phyloP scores from a whole-genome alignment of 2,888 invertebrate genomes.

The Conistra vaccinii region DNA sequence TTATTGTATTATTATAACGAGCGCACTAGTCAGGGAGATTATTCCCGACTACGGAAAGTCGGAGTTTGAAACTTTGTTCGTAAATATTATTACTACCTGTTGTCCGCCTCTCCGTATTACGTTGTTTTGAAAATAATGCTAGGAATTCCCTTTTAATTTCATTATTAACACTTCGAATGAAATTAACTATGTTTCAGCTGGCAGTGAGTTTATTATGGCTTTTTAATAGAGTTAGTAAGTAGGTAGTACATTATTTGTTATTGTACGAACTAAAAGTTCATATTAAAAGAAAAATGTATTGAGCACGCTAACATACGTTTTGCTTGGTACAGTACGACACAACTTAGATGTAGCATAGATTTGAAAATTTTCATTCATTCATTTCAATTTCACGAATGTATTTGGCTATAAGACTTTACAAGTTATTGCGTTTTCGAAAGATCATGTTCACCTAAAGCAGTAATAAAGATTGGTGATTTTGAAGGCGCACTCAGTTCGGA shows the following conservation, averaged over 20 bases:
- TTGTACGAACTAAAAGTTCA: not conserved
- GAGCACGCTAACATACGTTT: not conserved
- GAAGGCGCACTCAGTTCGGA: too few species aligned
- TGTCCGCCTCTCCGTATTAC: not conserved
- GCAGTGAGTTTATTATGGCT: not conserved
- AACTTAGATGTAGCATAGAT: too few species aligned
- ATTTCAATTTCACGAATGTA: too few species aligned
- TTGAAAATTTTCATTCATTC: too few species aligned
- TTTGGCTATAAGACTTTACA: too few species aligned
- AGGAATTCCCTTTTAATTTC: not conserved
- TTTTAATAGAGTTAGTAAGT: too few species aligned
- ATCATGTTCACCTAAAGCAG: too few species aligned
- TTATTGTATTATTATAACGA: constrained; percentile 36
- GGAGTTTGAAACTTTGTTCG: constrained; percentile 42
- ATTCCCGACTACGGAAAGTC: not conserved
- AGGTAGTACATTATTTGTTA: not conserved
- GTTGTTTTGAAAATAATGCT: constrained; percentile 1
- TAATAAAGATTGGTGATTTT: too few species aligned
- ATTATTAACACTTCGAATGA: not conserved
- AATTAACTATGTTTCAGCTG: not conserved
- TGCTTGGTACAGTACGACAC: too few species aligned
- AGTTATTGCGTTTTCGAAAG: too few species aligned
- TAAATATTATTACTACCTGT: constrained; percentile 36
- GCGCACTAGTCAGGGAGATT: constrained; percentile 25
- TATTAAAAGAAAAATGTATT: not conserved